Percentiles rank a stretch among this genome's conserved stretches.
These are phyloP conservation scores for Andrena bucephala DNA, from an alignment of 2,888 invertebrate genomes.

Conservation along the genomic window DNA sequence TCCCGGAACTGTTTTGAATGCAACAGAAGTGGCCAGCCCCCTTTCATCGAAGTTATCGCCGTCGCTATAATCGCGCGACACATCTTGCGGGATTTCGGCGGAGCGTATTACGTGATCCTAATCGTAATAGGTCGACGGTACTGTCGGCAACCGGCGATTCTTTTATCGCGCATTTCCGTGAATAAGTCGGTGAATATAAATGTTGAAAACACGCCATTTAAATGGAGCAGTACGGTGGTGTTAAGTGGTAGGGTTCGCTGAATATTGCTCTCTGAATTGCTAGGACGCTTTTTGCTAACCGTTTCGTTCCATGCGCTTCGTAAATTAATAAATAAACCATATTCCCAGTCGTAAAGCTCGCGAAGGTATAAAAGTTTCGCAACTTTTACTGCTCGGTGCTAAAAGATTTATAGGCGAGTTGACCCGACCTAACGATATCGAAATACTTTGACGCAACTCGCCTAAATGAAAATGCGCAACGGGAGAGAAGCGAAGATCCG, in stretches of 20 bases:
- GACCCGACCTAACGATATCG: too few relatives aligned
- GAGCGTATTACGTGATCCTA: constrained; percentile 33
- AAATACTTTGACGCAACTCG: too few relatives aligned
- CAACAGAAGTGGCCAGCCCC: constrained; percentile 5
- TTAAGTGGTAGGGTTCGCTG: not conserved
- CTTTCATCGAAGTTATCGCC: constrained; percentile 14
- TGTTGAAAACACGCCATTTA: not conserved
- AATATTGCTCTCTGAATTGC: not conserved
- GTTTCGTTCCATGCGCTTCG: too few relatives aligned
- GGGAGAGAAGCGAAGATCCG: too few relatives aligned
- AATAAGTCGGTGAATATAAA: constrained; percentile 7
- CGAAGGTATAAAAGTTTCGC: too few relatives aligned
- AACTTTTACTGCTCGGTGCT: too few relatives aligned
- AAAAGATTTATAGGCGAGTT: too few relatives aligned
- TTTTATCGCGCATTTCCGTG: not conserved
- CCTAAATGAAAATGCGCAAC: not conserved
- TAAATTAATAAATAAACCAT: too few relatives aligned
- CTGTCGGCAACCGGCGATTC: not conserved
- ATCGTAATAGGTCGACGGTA: constrained; percentile 17
- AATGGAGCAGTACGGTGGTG: not conserved
- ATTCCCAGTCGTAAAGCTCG: too few relatives aligned
- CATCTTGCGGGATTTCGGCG: constrained; percentile 16
- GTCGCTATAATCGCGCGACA: not conserved
- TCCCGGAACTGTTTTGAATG: constrained; percentile 57
- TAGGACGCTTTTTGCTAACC: too few relatives aligned